Evolutionary conservation across 2,888 invertebrate species (phyloP), one percentile per base, ranked within the genome.

Genomic region (Hedya salicella): DNA sequence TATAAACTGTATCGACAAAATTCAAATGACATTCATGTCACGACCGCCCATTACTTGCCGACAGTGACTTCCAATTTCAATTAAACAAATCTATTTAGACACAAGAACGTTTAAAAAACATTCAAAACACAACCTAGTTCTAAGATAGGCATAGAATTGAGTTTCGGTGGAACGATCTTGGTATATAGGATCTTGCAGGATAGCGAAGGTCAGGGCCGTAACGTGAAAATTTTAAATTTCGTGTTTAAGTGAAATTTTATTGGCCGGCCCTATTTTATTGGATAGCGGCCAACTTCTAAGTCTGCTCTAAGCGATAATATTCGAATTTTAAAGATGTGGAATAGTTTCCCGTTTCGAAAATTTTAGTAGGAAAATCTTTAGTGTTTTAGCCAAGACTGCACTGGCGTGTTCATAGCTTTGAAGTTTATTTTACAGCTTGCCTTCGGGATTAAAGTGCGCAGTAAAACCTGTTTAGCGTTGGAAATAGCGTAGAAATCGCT

Each of bases 171-270:
- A 17, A 39, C 2, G 0, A 0, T 0, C 1, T 13, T 32, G 40
- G 30, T 5, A 14, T 68, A 25, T 71, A 82, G 74, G 17, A 69
- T 42, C 77, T 39, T 81, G 83, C 68, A 67, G 59, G 16, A 2
- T 2, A 4, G 13, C 2, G n/a, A 30, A 2, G 13, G 59, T 68
- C 73, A 76, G 78, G 76, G 80, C 79, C 78, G 87, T 90, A 87
- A 89, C 84, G 87, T 85, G 85, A 84, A 91, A 89, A 87, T 90
- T 91, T 89, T 76, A 90, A 91, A 91, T 90, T 89, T 91, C 79
- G 86, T 87, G 86, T 89, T 86, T 89, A 91, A 91, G 90, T 91
- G 91, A 91, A 88, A 86, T 91, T 91, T 91, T 89, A 91, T 91
- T 89, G 84, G 82, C 74, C 82, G 79, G 80, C 81, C 82, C 83